These are phyloP conservation scores for Poecile montanus DNA, from an alignment of 2,797 vertebrate genomes.

Conservation along the genomic window DNA sequence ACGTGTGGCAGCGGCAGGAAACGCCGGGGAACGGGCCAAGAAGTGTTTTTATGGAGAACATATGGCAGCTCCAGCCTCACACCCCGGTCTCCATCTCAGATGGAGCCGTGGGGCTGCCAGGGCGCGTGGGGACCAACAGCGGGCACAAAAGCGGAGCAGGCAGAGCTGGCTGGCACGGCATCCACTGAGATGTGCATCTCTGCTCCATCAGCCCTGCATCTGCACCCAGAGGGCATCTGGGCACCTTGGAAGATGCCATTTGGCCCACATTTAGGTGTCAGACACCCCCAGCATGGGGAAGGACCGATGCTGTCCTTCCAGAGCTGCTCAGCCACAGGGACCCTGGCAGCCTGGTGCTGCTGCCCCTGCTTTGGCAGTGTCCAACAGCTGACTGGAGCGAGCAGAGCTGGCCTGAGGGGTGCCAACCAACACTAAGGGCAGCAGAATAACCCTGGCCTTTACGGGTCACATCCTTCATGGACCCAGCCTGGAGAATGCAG, in stretches of 20 bases:
- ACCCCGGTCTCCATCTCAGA: neutral
- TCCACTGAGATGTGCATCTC: rapidly evolving
- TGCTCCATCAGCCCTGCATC: neutral
- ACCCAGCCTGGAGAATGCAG: neutral
- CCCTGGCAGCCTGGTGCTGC: neutral
- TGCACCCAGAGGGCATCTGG: neutral
- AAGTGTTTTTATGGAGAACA: neutral
- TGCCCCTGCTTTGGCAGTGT: neutral
- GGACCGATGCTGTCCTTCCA: neutral
- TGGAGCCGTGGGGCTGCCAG: neutral
- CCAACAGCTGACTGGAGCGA: neutral
- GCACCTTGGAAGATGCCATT: neutral
- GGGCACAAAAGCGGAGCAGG: neutral
- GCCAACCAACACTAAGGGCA: neutral
- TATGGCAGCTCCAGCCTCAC: conserved; percentile 1
- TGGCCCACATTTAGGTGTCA: neutral
- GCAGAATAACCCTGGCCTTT: neutral
- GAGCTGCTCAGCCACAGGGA: neutral
- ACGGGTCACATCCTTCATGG: neutral
- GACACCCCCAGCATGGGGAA: neutral
- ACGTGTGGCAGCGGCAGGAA: conserved; percentile 4
- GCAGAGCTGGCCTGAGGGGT: neutral
- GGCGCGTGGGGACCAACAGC: rapidly evolving
- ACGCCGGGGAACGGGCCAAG: neutral
- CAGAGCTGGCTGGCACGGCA: neutral